A percentile compares a stretch with the other conserved stretches of the same genome.
Evolutionary conservation across 2,888 invertebrate genomes (phyloP).

Genomic region (Thyatira batis): DNA sequence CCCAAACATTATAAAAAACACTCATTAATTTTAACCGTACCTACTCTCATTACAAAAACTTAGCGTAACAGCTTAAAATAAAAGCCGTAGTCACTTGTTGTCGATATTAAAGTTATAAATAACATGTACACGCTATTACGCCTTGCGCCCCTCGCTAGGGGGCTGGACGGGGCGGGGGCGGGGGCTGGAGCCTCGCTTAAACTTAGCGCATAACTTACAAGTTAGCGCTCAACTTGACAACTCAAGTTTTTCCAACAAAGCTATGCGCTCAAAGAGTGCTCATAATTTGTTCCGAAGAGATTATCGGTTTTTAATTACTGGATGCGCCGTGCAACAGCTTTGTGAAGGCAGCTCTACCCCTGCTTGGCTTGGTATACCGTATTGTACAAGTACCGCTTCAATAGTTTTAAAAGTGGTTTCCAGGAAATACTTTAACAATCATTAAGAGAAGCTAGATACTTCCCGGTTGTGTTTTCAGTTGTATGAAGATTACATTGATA

Average conservation of each 20-base stretch:
- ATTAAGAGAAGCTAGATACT: background rate
- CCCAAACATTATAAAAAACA: too few relatives aligned
- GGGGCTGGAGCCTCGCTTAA: slow-evolving; percentile 11
- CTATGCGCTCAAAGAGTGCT: slow-evolving; percentile 18
- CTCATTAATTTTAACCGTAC: too few relatives aligned
- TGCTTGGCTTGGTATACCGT: background rate
- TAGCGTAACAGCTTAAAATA: background rate
- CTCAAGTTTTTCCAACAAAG: slow-evolving; percentile 33
- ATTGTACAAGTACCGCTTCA: too few relatives aligned
- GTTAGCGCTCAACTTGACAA: slow-evolving; percentile 25
- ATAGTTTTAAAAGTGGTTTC: background rate
- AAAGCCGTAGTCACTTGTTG: background rate
- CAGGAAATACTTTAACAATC: background rate
- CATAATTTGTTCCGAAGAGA: slow-evolving; percentile 34
- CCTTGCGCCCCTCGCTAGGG: background rate
- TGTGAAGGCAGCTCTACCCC: slow-evolving; percentile 9
- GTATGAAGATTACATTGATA: too few relatives aligned
- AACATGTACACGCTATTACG: background rate
- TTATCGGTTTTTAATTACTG: slow-evolving; percentile 63
- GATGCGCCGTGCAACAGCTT: slow-evolving; percentile 14
- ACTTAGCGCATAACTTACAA: slow-evolving; percentile 40
- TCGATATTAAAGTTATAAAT: background rate
- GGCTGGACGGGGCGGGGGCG: slow-evolving; percentile 1
- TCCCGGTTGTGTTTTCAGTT: too few relatives aligned
- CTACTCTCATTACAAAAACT: background rate